Conservation (phyloP, 2,888 invertebrate species). For the Xylota segnis region DNA sequence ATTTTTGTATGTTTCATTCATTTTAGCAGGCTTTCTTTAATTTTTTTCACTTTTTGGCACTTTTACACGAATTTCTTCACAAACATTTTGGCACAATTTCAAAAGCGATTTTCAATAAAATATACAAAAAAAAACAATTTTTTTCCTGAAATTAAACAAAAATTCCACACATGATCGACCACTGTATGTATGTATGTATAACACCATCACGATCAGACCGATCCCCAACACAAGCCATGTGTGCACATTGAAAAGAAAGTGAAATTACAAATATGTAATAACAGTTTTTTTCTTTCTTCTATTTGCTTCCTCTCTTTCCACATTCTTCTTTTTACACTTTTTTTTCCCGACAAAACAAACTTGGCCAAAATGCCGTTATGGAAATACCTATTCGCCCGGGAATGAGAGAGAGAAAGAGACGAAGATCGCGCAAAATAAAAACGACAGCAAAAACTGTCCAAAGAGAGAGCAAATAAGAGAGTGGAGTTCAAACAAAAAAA, state of each 20-base stretch:
- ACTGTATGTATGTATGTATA: neutral
- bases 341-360: slow-evolving; percentile 30
- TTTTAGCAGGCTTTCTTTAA: slow-evolving; percentile 24
- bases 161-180: slow-evolving; percentile 58
- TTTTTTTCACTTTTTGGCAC: slow-evolving; percentile 43
- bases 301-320: slow-evolving; percentile 59
- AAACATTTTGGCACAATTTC: slow-evolving; percentile 67
- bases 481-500: neutral
- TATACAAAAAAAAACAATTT: slow-evolving; percentile 6
- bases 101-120: slow-evolving; percentile 41
- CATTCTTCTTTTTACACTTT: slow-evolving; percentile 24
- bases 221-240: slow-evolving; percentile 28
- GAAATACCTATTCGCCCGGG: slow-evolving; percentile 32
- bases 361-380: slow-evolving; percentile 66
- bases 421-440: neutral
- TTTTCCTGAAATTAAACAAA: slow-evolving; percentile 39
- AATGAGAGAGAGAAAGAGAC: slow-evolving; percentile 28
- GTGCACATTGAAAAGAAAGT: slow-evolving; percentile 70
- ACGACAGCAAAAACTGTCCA: neutral
- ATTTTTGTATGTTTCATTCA: slow-evolving; percentile 32
- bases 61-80: slow-evolving; percentile 10
- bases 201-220: slow-evolving; percentile 36
- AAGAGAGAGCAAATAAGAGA: slow-evolving; percentile 10
- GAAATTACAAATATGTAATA: slow-evolving; percentile 75
- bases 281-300: slow-evolving; percentile 37